Evolutionary conservation across 2,797 vertebrate species (phyloP).

Genomic region (Myiotriccus ornatus): DNA sequence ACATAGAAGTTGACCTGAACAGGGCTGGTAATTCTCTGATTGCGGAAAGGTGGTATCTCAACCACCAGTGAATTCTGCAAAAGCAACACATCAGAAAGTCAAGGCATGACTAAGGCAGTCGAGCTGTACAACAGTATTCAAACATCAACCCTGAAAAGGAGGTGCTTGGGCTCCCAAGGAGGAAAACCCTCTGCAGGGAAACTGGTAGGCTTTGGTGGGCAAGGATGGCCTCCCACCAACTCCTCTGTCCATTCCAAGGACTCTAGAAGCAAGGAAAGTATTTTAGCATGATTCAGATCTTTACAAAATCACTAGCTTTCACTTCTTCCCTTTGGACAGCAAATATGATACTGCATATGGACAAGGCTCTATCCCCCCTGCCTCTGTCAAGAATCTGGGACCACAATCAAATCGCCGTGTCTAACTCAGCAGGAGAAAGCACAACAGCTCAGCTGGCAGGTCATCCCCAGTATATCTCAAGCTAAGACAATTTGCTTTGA

Average conservation of each 20-base stretch:
- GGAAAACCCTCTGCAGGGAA: neutral
- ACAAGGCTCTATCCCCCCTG: neutral
- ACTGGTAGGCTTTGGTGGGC: neutral
- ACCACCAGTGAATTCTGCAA: constrained; percentile 86
- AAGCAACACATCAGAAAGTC: constrained; percentile 4
- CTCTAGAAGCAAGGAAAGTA: neutral
- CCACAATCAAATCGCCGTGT: neutral
- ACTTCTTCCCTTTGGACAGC: neutral
- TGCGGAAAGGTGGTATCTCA: constrained; percentile 93
- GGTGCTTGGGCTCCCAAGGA: neutral
- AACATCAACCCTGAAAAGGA: neutral
- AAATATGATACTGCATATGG: fast-evolving
- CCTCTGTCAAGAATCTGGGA: neutral
- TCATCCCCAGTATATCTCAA: neutral
- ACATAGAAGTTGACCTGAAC: constrained; percentile 95
- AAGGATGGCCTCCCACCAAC: neutral
- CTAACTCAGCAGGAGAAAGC: neutral
- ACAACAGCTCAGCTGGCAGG: neutral
- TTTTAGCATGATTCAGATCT: neutral
- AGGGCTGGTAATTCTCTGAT: constrained; percentile 90
- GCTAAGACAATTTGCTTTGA: neutral
- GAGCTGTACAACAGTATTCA: neutral
- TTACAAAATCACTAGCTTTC: neutral
- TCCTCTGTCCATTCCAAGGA: neutral
- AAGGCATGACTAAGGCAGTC: neutral